These are phyloP conservation scores for Pardalotus punctatus DNA, from an alignment of 2,113 vertebrate species.

Conservation along the genomic window DNA sequence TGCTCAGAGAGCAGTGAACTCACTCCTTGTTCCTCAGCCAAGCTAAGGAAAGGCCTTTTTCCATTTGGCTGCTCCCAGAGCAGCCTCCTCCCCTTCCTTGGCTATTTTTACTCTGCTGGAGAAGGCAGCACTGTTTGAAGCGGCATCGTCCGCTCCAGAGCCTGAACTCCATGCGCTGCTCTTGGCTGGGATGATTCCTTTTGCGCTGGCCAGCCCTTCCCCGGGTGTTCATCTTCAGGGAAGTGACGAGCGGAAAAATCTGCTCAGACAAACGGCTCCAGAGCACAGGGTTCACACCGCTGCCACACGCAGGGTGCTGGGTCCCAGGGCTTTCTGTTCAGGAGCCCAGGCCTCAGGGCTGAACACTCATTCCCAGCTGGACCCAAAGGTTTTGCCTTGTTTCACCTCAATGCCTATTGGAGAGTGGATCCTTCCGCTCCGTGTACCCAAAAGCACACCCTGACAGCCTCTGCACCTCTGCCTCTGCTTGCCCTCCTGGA, in stretches of 20 bases:
- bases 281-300: rapidly evolving
- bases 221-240: neutral
- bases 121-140: neutral
- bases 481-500: neutral
- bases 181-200: slow-evolving; percentile 1
- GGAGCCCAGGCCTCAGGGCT: neutral
- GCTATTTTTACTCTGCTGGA: slow-evolving; percentile 47
- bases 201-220: neutral
- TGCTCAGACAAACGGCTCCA: neutral
- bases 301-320: neutral
- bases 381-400: neutral
- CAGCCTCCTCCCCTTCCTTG: slow-evolving; percentile 20
- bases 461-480: neutral
- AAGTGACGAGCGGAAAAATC: slow-evolving; percentile 37
- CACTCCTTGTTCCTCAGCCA: slow-evolving; percentile 12
- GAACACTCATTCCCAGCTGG: rapidly evolving
- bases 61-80: neutral
- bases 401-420: rapidly evolving
- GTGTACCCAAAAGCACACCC: neutral
- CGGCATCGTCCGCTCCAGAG: neutral
- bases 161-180: neutral
- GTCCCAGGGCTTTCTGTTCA: neutral
- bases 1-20: neutral
- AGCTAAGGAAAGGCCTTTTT: slow-evolving; percentile 32
- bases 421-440: rapidly evolving